These are phyloP conservation scores for Nothobranchius furzeri DNA, from an alignment of 2,113 vertebrate species.

Conservation along the genomic window DNA sequence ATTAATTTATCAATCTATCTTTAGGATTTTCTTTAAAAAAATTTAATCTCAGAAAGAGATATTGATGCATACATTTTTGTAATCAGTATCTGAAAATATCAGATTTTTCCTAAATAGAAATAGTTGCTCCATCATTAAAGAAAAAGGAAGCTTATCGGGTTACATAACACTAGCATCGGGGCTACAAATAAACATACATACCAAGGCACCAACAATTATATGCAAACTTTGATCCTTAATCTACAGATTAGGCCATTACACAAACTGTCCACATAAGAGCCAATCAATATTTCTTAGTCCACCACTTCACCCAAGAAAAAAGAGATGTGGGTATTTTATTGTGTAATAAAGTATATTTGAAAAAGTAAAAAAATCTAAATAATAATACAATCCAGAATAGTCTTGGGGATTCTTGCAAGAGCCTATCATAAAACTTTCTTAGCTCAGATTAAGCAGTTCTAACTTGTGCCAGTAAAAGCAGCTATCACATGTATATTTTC, in stretches of 20 bases:
- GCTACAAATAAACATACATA: constrained; percentile 8
- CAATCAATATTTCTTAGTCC: neutral
- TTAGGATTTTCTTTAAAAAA: too few relatives aligned
- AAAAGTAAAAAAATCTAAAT: neutral
- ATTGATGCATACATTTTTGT: too few relatives aligned
- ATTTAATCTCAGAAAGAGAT: too few relatives aligned
- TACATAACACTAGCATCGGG: constrained; percentile 11
- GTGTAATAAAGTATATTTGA: neutral
- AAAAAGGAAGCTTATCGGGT: constrained; percentile 1
- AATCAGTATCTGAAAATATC: too few relatives aligned
- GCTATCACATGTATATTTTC: too few relatives aligned
- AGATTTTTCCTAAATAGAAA: neutral
- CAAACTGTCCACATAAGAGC: neutral
- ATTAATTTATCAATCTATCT: too few relatives aligned
- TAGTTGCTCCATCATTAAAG: neutral
- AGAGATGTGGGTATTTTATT: neutral
- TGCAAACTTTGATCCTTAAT: constrained; percentile 33
- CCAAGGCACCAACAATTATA: constrained; percentile 8
- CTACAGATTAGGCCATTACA: constrained; percentile 15
- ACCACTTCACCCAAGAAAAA: neutral
- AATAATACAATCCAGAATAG: too few relatives aligned
- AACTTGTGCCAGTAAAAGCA: too few relatives aligned
- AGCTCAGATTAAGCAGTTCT: too few relatives aligned
- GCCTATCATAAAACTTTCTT: too few relatives aligned
- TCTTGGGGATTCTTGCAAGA: too few relatives aligned